Base-by-base conservation (phyloP, 2,113 vertebrate genomes). In the Gopherus evgoodei region DNA sequence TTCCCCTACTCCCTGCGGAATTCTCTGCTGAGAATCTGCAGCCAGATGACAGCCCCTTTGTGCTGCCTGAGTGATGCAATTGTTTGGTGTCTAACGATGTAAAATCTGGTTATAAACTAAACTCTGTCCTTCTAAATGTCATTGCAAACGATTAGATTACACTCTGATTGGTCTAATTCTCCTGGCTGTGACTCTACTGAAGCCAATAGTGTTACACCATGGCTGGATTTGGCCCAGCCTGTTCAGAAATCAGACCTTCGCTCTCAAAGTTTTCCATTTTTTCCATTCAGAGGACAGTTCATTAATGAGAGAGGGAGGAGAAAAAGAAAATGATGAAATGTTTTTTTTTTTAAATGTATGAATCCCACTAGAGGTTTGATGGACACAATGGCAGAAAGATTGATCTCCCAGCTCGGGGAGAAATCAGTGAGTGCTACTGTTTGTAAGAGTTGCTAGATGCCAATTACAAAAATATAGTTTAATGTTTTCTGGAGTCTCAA, bases 101-200 rank as follows among this genome's bases (percentile, higher is more conserved):
- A 72, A 89, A 95, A 96, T 95, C 85, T 93, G 92, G 95, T 95
- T 95, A 95, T 90, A 81, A 96, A 96, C 95, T 96, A 96, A 93
- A 89, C 96, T 97, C 92, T 94, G 95, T n/a, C 93, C 89, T 92
- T 81, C 92, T 96, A 91, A 97, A 95, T 96, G 90, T 91, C 93
- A 91, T 82, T 1, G 3, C 86, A 90, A 75, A 92, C 4, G 4
- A 93, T 96, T 91, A 90, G 72, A 90, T 96, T 96, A 92, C 90
- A 65, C 12, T 62, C 10, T 25, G 59, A 81, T 17, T 25, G 62
- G n/a, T 56, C 90, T 95, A 90, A 79, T 62, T 93, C 81, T 62
- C 54, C 72, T 52, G 4, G 16, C n/a, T n/a, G 47, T 86, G 81
- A 49, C 72, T 84, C n/a, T 7, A 52, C 38, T 82, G 91, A 88